Evolutionary conservation across 2,888 invertebrate genomes (phyloP), one percentile per base, ranked within the genome.

Genomic region (Drosophila pseudotalamancana): DNA sequence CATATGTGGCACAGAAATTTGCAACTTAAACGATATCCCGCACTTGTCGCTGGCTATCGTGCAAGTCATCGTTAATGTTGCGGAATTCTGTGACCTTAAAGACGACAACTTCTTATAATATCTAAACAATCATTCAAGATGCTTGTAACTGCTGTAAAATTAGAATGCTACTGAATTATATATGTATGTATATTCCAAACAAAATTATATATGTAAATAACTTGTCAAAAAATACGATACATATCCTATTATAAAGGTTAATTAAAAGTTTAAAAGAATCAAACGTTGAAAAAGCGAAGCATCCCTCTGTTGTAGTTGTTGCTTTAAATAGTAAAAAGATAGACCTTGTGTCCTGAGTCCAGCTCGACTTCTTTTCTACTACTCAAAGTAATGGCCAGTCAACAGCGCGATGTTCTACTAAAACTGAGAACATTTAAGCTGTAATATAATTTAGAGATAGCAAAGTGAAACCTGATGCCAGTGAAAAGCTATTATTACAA

Each of bases 11-110:
- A n/a, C 46, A 70, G 56, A 50, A 71, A 46, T 61, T 42, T 32
- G 69, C 57, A 61, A 72, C 57, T 43, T 53, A 12, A 57, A 69
- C 53, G 72, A 69, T 59, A 45, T 21, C 45, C 65, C 72, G 66
- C 72, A 59, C 53, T 66, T 54, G 67, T 34, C 27, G 68, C 65
- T 68, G 72, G 55, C 50, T 68, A 51, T 63, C 8, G 71, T 71
- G 64, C 68, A 71, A 63, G 46, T 71, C 64, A 68, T 56, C 68
- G 65, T 71, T 71, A 56, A 64, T 69, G 68, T 57, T 72, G 57
- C 51, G 14, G 42, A 29, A 48, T 69, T 40, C 51, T 71, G 65
- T 31, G 39, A 31, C 51, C 34, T 14, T 23, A n/a, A 40, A 37
- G 32, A n/a, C 31, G 25, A 8, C 31, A 19, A 18, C 11, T 1